Base-by-base conservation (phyloP, 2,888 invertebrate genomes). In the Tolmerus cingulatus region DNA sequence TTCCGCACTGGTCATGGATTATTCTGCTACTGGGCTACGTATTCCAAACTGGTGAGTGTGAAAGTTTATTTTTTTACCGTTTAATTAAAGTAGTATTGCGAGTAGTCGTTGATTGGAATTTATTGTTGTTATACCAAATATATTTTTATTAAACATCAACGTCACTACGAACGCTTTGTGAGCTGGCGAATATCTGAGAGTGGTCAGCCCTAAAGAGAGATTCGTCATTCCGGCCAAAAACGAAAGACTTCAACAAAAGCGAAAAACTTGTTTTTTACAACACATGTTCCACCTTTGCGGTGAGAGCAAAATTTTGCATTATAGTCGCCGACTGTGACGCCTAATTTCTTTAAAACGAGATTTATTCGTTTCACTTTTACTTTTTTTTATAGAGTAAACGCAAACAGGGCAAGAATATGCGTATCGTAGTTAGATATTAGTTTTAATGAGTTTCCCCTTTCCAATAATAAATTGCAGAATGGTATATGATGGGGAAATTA, bases 201-300 rank as follows among this genome's bases (percentile, higher is more conserved):
- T 19, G 40, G 74, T 74, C 84, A 84, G 14, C n/a, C 2, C 51
- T 37, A 46, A 16, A 37, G 23, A 57, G 16, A 76, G 81, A 14
- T 51, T 19, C n/a, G 81, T 40, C 84, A 84, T 37, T 74, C 46
- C 19, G 8, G 57, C n/a, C 14, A 78, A 86, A 87, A 89, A 89
- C 88, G 55, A 88, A 89, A 88, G 88, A 89, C 66, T 88, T 87
- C 88, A 87, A 88, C 87, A 86, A 86, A 87, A 46, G 66, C 84
- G 16, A 85, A 40, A 84, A 81, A 84, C 84, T 74, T 27, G 84
- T 37, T 84, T 66, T 51, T 51, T 66, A 1, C 12, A n/a, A 37
- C 37, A 34, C 46, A 74, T 57, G 40, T 19, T 74, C 14, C 14
- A 1, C 23, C 1, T 23, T n/a, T 51, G 76, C 76, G 34, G 30